Conservation (phyloP, 2,888 invertebrate genomes). For the Metalampra italica region DNA sequence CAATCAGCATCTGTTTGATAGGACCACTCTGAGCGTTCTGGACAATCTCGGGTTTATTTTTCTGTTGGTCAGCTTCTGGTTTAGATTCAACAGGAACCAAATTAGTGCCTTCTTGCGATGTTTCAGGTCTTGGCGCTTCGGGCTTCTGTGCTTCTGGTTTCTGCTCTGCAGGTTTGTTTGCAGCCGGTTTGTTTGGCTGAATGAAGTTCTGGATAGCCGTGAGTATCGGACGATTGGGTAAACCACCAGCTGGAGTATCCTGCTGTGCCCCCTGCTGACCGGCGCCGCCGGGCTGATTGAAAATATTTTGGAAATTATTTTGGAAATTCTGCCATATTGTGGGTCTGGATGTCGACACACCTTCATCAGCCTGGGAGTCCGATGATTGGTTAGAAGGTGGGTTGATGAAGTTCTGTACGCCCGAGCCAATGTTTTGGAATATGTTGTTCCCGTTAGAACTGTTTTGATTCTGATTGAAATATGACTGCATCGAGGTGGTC, state of each 20-base stretch:
- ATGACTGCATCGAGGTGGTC: conserved; percentile 4
- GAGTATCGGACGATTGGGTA: conserved; percentile 32
- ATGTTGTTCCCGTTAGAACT: conserved; percentile 10
- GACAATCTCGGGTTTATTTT: conserved; percentile 8
- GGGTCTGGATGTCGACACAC: conserved; percentile 11
- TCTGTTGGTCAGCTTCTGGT: conserved; percentile 10
- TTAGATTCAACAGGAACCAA: conserved; percentile 14
- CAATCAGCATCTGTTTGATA: conserved; percentile 39
- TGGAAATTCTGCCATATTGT: conserved; percentile 18
- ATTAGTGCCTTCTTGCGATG: conserved; percentile 18
- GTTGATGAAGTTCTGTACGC: conserved; percentile 23
- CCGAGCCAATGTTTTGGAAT: conserved; percentile 12
- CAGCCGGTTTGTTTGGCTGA: conserved; percentile 18
- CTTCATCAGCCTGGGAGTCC: not conserved
- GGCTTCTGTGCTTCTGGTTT: conserved; percentile 10
- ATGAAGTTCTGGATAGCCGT: conserved; percentile 37
- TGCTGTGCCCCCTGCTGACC: conserved; percentile 16
- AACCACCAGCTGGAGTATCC: conserved; percentile 19
- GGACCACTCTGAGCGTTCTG: conserved; percentile 24
- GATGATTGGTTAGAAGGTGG: conserved; percentile 4
- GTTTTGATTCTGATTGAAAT: conserved; percentile 1
- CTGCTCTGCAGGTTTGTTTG: conserved; percentile 11
- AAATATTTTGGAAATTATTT: conserved; percentile 15
- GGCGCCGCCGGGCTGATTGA: conserved; percentile 7
- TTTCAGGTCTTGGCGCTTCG: conserved; percentile 7